Base-by-base conservation (phyloP, 2,888 invertebrate genomes). In the Clepsis dumicolana region DNA sequence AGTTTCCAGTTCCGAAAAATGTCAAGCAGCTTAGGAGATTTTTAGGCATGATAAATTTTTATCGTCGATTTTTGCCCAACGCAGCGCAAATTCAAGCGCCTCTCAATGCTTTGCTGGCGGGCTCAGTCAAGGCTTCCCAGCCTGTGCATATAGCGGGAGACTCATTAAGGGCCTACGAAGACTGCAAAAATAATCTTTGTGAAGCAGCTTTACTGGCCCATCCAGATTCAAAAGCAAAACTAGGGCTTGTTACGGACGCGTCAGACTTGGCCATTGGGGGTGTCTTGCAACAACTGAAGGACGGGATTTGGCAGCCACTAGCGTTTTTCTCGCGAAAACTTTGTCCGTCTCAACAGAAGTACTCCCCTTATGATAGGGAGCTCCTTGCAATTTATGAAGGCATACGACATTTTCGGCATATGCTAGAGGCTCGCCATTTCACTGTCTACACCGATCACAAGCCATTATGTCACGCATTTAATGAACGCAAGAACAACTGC, bases 321-420 rank as follows among this genome's bases (percentile, higher is more conserved):
- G 81, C 80, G 0, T 88, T 86, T 65, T 87, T 83, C 65, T 85
- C 84, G 0, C 73, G 73, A 29, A 86, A 83, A 38, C 70, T 88
- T 0, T 75, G 71, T 5, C 53, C 75, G 14, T 63, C 83, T 0
- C 79, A 90, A 70, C 57, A 27, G 4, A 85, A 82, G 14, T 77
- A 79, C 79, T 74, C 78, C 16, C 76, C 82, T 0, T 89, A 87
- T 68, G 86, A 89, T 62, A 41, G 85, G 2, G 85, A 88, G 72
- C 74, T 90, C 0, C 72, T 85, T 1, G 87, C 52, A 14, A 24
- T 52, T 14, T 52, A 86, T 41, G 82, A 84, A 63, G 74, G 83
- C 38, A 67, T 84, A 5, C 48, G 72, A 5, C 59, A 61, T 29
- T 78, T 80, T 16, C 71, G 77, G 0, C 16, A 61, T 18, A 53